Percentiles rank a stretch among this genome's conserved stretches.
phyloP scores from a whole-genome alignment of 2,888 invertebrate species.

The Mesorhabditis spiculigera region DNA sequence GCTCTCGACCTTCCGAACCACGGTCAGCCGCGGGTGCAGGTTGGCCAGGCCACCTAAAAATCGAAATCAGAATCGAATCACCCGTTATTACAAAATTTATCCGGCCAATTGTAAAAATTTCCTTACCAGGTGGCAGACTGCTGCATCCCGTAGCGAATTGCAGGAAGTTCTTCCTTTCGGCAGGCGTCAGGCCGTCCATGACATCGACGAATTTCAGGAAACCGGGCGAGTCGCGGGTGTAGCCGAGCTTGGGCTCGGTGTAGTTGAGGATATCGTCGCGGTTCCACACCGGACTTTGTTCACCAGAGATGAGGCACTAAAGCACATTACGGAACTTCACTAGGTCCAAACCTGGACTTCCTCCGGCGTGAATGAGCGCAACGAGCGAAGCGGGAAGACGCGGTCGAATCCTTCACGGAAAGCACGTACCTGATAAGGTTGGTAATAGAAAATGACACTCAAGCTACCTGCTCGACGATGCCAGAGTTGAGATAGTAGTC shows the following conservation, averaged over 20 bases:
- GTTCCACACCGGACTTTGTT: slow-evolving; percentile 95
- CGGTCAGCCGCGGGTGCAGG: slow-evolving; percentile 89
- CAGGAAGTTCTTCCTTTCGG: slow-evolving; percentile 92
- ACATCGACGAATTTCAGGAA: slow-evolving; percentile 71
- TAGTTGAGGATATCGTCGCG: slow-evolving; percentile 90
- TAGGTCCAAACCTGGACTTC: slow-evolving; percentile 72
- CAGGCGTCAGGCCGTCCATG: slow-evolving; percentile 80
- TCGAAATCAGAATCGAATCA: not conserved
- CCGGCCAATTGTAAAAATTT: not conserved
- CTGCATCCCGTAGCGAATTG: slow-evolving; percentile 99
- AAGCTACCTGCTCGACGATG: slow-evolving; percentile 68
- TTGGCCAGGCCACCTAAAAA: slow-evolving; percentile 76
- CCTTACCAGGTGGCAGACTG: slow-evolving; percentile 83
- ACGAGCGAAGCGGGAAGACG: slow-evolving; percentile 72
- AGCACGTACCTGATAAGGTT: slow-evolving; percentile 74
- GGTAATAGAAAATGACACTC: not conserved
- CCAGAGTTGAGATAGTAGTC: slow-evolving; percentile 83
- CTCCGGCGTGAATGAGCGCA: slow-evolving; percentile 87
- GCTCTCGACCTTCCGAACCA: slow-evolving; percentile 89
- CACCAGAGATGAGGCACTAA: slow-evolving; percentile 82
- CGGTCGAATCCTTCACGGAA: slow-evolving; percentile 71
- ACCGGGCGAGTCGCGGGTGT: slow-evolving; percentile 73
- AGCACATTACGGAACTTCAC: not conserved
- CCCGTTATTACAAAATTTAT: too few species aligned
- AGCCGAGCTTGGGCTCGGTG: slow-evolving; percentile 96